Conservation (phyloP, 2,113 vertebrate genomes). For the Dolichallabes microphthalmus region DNA sequence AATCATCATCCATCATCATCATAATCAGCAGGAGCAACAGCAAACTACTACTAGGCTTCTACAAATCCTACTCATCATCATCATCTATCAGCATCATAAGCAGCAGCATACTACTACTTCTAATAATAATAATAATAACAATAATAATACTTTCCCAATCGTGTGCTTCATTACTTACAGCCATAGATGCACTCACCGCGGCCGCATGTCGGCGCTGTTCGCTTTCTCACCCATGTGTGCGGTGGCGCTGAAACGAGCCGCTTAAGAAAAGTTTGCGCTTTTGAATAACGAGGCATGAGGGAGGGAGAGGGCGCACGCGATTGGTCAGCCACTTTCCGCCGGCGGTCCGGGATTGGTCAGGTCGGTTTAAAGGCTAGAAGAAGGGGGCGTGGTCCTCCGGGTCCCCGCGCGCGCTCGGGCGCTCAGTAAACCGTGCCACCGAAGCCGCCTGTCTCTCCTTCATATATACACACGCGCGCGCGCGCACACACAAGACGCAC, state of each 20-base stretch:
- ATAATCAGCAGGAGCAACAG: too few relatives aligned
- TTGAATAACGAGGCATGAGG: conserved; percentile 67
- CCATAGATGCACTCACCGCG: background rate
- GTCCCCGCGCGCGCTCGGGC: conserved; percentile 49
- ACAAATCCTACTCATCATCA: too few relatives aligned
- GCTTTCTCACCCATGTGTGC: conserved; percentile 56
- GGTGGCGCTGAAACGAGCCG: conserved; percentile 61
- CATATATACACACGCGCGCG: background rate
- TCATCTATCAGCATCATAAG: too few relatives aligned
- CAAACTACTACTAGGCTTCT: too few relatives aligned
- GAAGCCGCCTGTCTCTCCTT: conserved; percentile 3
- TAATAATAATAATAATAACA: background rate
- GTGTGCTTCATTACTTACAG: background rate
- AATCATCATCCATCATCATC: too few relatives aligned
- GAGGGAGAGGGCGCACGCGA: conserved; percentile 59
- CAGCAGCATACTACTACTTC: too few relatives aligned
- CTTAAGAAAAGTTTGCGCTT: conserved; percentile 74
- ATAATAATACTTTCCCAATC: background rate
- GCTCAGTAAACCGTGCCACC: background rate
- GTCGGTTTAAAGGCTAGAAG: conserved; percentile 58
- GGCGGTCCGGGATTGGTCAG: conserved; percentile 66
- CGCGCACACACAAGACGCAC: conserved; percentile 55
- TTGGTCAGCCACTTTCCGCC: conserved; percentile 69
- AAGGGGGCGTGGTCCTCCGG: conserved; percentile 34
- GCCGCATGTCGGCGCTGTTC: conserved; percentile 66